Conservation (phyloP, 2,797 vertebrate genomes). For the Enteromius viviparus region DNA sequence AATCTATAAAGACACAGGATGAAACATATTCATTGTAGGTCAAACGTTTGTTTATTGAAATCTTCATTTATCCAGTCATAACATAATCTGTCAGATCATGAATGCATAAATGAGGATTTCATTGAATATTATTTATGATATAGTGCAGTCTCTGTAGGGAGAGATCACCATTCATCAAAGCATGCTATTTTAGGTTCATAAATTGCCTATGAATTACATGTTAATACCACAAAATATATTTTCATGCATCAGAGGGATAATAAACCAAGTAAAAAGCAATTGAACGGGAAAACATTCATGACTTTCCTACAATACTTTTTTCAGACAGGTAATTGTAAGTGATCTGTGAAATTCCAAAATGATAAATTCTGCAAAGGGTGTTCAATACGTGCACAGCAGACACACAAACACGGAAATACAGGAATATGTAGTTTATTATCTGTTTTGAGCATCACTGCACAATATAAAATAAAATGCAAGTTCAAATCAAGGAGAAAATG, state of each 20-base stretch:
- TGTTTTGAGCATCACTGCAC: constrained; percentile 9
- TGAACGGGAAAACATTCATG: not conserved
- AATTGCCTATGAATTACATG: not conserved
- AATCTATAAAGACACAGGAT: not conserved
- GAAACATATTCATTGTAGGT: not conserved
- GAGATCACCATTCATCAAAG: not conserved
- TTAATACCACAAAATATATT: no score
- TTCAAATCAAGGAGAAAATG: not conserved
- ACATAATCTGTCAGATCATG: not conserved
- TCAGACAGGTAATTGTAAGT: not conserved
- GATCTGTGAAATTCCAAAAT: not conserved
- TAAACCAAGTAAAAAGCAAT: not conserved
- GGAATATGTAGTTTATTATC: constrained; percentile 7
- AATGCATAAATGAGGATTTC: no score
- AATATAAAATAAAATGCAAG: not conserved
- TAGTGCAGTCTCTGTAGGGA: not conserved
- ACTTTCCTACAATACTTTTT: not conserved
- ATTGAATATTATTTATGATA: not conserved
- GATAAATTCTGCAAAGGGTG: not conserved
- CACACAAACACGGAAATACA: not conserved
- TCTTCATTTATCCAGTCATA: not conserved
- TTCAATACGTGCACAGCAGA: not conserved
- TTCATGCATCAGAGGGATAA: not conserved
- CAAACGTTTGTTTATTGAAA: not conserved
- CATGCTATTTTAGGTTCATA: not conserved